These are phyloP conservation scores for Anguilla megastoma DNA, from an alignment of 2,797 vertebrate genomes.

Conservation along the genomic window DNA sequence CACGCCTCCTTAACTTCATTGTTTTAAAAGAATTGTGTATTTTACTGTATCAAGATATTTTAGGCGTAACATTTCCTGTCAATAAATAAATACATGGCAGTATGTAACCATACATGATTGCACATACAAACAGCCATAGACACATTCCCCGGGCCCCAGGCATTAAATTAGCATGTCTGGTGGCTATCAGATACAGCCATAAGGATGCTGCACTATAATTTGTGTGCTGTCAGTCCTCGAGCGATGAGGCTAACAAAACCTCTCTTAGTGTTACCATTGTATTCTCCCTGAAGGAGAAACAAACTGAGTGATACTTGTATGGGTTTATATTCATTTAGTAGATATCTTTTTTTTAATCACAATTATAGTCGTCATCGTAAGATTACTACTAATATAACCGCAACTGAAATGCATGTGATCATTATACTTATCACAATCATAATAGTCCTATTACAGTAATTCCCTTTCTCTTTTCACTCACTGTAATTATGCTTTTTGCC, in stretches of 20 bases:
- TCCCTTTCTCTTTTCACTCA: background rate
- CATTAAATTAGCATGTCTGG: constrained; percentile 9
- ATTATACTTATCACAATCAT: too few relatives aligned
- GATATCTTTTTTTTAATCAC: background rate
- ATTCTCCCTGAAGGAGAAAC: background rate
- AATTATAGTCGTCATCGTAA: too few relatives aligned
- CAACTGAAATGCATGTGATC: too few relatives aligned
- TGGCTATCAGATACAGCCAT: constrained; percentile 23
- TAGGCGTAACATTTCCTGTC: too few relatives aligned
- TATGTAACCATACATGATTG: background rate
- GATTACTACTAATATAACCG: too few relatives aligned
- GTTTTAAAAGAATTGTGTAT: too few relatives aligned
- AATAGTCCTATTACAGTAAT: background rate
- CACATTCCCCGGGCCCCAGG: background rate
- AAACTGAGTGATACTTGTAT: background rate
- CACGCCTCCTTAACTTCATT: too few relatives aligned
- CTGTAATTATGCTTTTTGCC: background rate
- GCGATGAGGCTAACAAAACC: background rate
- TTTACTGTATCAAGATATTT: too few relatives aligned
- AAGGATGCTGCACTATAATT: background rate
- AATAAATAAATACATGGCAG: too few relatives aligned
- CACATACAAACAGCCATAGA: background rate
- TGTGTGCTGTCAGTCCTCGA: background rate
- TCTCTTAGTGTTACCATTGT: background rate
- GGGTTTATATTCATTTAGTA: background rate